Evolutionary conservation across 1,140 invertebrate genomes (phyloP).

Genomic region (Sminthurinus signatus): DNA sequence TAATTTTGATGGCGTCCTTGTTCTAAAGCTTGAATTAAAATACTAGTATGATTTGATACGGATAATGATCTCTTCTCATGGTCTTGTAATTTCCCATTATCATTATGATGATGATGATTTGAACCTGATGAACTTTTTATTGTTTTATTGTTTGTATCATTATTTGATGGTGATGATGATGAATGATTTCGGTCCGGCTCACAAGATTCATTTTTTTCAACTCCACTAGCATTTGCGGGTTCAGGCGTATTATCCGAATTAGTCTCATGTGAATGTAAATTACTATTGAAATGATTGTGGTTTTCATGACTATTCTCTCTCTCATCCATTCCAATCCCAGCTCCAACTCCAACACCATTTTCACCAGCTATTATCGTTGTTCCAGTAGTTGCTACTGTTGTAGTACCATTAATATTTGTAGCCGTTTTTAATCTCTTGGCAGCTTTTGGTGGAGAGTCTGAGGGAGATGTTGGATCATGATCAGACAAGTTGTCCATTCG

Average conservation of each 20-base stretch:
- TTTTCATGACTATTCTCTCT: background rate
- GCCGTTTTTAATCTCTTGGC: too few species aligned
- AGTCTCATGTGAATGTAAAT: slow-evolving; percentile 9
- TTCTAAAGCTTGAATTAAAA: slow-evolving; percentile 26
- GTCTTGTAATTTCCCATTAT: background rate
- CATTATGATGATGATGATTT: too few species aligned
- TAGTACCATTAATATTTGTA: too few species aligned
- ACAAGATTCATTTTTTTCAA: background rate
- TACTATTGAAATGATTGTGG: slow-evolving; percentile 9
- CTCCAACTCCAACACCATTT: background rate
- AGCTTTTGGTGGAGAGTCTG: background rate
- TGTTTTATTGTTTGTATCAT: too few species aligned
- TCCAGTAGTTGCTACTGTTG: too few species aligned
- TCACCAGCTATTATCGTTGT: too few species aligned
- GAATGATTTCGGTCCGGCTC: too few species aligned
- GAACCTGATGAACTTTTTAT: too few species aligned
- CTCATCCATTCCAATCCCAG: background rate
- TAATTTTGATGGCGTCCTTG: slow-evolving; percentile 18
- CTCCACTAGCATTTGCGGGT: background rate
- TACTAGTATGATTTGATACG: slow-evolving; percentile 19
- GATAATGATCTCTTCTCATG: background rate
- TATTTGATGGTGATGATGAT: too few species aligned
- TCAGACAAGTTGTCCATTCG: slow-evolving; percentile 22
- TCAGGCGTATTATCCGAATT: background rate
- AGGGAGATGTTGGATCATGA: slow-evolving; percentile 1